Conservation (phyloP, 2,113 vertebrate species). For the Neolamprologus sp. region DNA sequence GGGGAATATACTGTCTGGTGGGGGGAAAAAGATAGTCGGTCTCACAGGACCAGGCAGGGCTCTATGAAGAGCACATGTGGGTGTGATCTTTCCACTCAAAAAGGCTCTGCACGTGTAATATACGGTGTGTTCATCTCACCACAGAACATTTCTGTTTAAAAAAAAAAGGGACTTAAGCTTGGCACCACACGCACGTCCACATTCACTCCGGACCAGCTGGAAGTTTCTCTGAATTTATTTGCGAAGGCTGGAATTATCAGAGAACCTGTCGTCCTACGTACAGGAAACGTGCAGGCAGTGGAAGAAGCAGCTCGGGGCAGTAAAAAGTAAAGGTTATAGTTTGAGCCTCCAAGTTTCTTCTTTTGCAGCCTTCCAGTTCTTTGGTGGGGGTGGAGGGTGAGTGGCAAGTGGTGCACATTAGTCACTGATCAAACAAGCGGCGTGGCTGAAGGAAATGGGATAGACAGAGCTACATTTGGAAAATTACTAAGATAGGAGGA, state of each 20-base stretch:
- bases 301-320: not conserved
- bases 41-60: conserved; percentile 8
- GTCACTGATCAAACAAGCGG: conserved; percentile 68
- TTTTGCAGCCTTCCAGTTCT: not conserved
- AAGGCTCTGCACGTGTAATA: conserved; percentile 12
- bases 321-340: not conserved
- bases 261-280: not conserved
- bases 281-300: not conserved
- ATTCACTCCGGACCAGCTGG: not conserved
- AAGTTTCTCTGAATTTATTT: not conserved
- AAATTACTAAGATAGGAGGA: conserved; percentile 40
- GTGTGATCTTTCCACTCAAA: conserved; percentile 47
- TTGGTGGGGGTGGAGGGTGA: conserved; percentile 44
- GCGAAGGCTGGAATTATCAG: not conserved
- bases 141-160: conserved; percentile 17
- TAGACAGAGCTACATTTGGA: conserved; percentile 29
- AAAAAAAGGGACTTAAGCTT: not conserved
- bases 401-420: conserved; percentile 52
- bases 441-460: conserved; percentile 34
- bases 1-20: conserved; percentile 43
- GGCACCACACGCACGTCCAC: not conserved
- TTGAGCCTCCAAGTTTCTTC: not conserved
- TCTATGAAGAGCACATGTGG: conserved; percentile 3
- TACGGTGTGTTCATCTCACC: not conserved
- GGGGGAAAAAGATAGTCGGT: conserved; percentile 37